These are phyloP conservation scores for Dendrolimus pini DNA, from an alignment of 2,888 invertebrate genomes.

Conservation along the genomic window DNA sequence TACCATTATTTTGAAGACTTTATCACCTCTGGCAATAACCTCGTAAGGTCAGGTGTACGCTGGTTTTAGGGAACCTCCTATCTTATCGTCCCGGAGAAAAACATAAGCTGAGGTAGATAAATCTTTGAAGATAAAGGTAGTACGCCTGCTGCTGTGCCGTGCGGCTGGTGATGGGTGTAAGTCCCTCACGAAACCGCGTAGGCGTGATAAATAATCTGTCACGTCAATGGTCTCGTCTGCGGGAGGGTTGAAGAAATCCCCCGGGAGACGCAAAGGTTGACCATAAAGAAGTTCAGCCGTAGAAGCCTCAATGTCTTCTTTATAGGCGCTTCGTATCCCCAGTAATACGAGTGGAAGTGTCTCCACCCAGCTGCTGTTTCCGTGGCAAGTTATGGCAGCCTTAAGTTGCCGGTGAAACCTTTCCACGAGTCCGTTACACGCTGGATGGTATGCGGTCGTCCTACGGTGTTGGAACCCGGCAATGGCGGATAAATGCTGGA, in stretches of 20 bases:
- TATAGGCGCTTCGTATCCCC: slow-evolving; percentile 9
- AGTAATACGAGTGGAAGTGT: slow-evolving; percentile 7
- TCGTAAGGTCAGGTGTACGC: slow-evolving; percentile 18
- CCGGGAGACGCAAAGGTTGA: slow-evolving; percentile 5
- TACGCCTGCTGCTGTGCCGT: slow-evolving; percentile 3
- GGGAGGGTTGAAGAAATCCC: slow-evolving; percentile 5
- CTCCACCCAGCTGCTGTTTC: slow-evolving; percentile 6
- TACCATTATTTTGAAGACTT: slow-evolving; percentile 13
- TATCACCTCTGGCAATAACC: slow-evolving; percentile 14
- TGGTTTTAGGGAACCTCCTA: slow-evolving; percentile 14
- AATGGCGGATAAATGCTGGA: slow-evolving; percentile 9
- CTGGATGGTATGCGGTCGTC: slow-evolving; percentile 24
- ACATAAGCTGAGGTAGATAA: slow-evolving; percentile 12
- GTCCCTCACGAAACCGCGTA: background rate
- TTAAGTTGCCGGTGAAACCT: slow-evolving; percentile 26
- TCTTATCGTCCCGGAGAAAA: slow-evolving; percentile 14
- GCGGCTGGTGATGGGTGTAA: slow-evolving; percentile 5
- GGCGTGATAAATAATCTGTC: slow-evolving; percentile 3
- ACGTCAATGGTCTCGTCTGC: slow-evolving; percentile 5
- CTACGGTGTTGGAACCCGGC: slow-evolving; percentile 14
- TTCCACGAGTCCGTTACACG: slow-evolving; percentile 22
- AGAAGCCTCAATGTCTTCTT: slow-evolving; percentile 9
- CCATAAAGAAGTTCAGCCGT: slow-evolving; percentile 9
- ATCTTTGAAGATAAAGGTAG: slow-evolving; percentile 15
- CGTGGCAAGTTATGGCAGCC: slow-evolving; percentile 10